Base-by-base conservation (phyloP, 2,113 vertebrate species). In the Mormyrus lacerda region DNA sequence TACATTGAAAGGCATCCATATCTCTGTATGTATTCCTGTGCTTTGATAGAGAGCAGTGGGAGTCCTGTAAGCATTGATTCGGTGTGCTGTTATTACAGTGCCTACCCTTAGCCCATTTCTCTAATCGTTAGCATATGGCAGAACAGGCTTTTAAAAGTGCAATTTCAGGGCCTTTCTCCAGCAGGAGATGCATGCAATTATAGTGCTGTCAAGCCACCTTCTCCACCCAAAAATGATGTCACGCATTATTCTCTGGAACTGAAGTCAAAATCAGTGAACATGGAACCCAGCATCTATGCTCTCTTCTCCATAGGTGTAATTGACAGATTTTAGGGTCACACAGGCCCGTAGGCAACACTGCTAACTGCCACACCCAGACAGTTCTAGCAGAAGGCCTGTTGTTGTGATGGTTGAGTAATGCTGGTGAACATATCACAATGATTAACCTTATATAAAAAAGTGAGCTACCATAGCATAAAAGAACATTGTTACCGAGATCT, bases 201-300 rank as follows among this genome's bases (percentile, higher is more conserved):
- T 84, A 53, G 85, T 53, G 50, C 85, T 53, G 47, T 53, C 50
- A 53, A 53, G 85, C 47, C 85, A 53, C 48, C 50, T 55, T 87
- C 27, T 87, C 50, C n/a, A 87, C 85, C 24, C 50, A 27, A 87
- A 87, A 84, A 47, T 42, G 39, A 87, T 87, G 27, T 87, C 47
- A 53, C 13, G 31, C n/a, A 51, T 86, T 86, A 39, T 87, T 87
- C 85, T 87, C 50, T 31, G 85, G 85, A 87, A 53, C 27, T 85
- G 15, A 87, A 35, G 48, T 51, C 50, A 51, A 53, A 27, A 47
- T 11, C 15, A 47, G n/a, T 53, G 85, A 39, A 53, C 48, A 87
- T 47, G 15, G 50, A 31, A 50, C 10, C 9, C 47, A 31, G 45
- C 45, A 31, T 53, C 31, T 19, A 3, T 19, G 85, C 17, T n/a